A percentile compares a stretch with the other conserved stretches of the same genome.
Conservation (phyloP, 2,797 vertebrate species). For the Protosalanx chinensis region DNA sequence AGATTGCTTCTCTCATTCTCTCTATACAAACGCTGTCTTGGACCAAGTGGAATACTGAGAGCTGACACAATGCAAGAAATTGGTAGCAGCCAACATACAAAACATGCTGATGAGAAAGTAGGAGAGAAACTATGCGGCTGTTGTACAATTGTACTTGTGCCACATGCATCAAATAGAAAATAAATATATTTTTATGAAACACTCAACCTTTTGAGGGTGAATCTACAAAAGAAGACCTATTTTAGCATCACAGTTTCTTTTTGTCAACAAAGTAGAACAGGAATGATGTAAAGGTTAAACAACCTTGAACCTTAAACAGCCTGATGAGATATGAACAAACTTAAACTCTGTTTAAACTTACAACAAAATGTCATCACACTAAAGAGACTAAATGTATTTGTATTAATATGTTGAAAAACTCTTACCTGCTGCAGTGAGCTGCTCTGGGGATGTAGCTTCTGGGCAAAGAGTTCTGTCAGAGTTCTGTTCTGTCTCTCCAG, state of each 20-base stretch:
- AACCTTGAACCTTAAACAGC: neutral
- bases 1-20: neutral
- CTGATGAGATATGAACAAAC: neutral
- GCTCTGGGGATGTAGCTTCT: slow-evolving; percentile 68
- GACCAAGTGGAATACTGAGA: slow-evolving; percentile 21
- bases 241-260: neutral
- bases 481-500: slow-evolving; percentile 80
- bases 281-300: too few species aligned
- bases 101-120: neutral
- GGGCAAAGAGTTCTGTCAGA: slow-evolving; percentile 75
- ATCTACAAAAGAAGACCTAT: neutral
- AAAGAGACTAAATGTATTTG: too few species aligned
- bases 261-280: too few species aligned
- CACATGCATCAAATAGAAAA: slow-evolving; percentile 8
- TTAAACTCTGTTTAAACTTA: neutral
- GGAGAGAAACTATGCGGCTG: neutral
- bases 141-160: neutral
- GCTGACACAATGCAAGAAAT: neutral
- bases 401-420: too few species aligned
- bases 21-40: neutral
- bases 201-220: neutral
- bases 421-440: slow-evolving; percentile 72
- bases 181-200: slow-evolving; percentile 4
- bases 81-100: neutral
- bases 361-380: neutral